Percentiles rank a stretch among this genome's conserved stretches.
phyloP scores from a whole-genome alignment of 2,888 invertebrate species.

The Ophioninae sp. region DNA sequence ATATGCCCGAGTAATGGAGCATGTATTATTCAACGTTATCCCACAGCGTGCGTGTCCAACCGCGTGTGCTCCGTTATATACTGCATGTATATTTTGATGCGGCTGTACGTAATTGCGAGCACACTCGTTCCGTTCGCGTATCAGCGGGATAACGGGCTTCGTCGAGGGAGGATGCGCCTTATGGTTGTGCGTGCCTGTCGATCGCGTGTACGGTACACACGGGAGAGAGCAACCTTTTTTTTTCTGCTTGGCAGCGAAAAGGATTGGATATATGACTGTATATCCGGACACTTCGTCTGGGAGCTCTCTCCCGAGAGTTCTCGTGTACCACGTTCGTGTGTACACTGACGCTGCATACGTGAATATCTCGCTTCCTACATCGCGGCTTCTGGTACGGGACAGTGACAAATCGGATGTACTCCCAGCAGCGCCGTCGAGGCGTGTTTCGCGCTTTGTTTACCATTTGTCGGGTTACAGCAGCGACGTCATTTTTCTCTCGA shows the following conservation, averaged over 20 bases:
- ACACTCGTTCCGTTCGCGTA: slow-evolving; percentile 60
- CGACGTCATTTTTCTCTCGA: slow-evolving; percentile 66
- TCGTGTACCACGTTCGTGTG: slow-evolving; percentile 22
- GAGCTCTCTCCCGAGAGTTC: slow-evolving; percentile 42
- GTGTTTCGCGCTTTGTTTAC: slow-evolving; percentile 77
- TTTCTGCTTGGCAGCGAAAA: slow-evolving; percentile 25
- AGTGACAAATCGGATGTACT: slow-evolving; percentile 67
- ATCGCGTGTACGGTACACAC: background rate
- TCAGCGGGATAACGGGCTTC: slow-evolving; percentile 48
- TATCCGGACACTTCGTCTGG: slow-evolving; percentile 45
- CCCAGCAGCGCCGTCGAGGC: slow-evolving; percentile 67
- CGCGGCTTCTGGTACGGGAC: slow-evolving; percentile 57
- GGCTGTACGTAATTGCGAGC: slow-evolving; percentile 67
- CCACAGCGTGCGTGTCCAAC: slow-evolving; percentile 64
- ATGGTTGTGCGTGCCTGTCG: slow-evolving; percentile 6
- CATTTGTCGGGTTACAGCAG: slow-evolving; percentile 76
- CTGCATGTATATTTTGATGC: slow-evolving; percentile 18
- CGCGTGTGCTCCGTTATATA: slow-evolving; percentile 45
- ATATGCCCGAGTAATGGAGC: slow-evolving; percentile 69
- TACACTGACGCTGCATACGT: slow-evolving; percentile 11
- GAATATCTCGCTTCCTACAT: slow-evolving; percentile 45
- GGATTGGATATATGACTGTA: slow-evolving; percentile 23
- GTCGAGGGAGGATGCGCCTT: slow-evolving; percentile 36
- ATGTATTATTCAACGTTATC: slow-evolving; percentile 72
- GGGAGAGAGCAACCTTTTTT: slow-evolving; percentile 46